Conservation (phyloP, 2,888 invertebrate species). For the Cerceris ruficornis region DNA sequence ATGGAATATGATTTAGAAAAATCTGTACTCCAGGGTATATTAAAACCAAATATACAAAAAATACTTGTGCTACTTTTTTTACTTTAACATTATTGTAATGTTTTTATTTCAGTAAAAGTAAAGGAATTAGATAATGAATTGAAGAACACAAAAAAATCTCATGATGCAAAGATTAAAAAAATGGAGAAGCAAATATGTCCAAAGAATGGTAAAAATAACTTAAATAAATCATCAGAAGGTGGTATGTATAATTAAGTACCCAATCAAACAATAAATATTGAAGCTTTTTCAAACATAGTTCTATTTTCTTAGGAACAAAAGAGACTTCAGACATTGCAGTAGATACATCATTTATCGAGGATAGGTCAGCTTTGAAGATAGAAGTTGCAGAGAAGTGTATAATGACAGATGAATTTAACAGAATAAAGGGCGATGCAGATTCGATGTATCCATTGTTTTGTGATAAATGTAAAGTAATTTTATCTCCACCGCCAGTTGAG, state of each 20-base stretch:
- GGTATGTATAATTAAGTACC: not conserved
- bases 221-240: not conserved
- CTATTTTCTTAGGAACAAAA: constrained; percentile 19
- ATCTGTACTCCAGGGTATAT: constrained; percentile 63
- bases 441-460: constrained; percentile 73
- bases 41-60: not conserved
- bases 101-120: constrained; percentile 58
- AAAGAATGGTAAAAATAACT: not conserved
- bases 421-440: constrained; percentile 48
- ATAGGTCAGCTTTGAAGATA: constrained; percentile 13
- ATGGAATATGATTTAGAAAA: constrained; percentile 63
- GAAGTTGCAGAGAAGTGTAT: constrained; percentile 42
- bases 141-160: constrained; percentile 43
- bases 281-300: not conserved
- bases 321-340: constrained; percentile 26
- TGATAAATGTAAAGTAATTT: constrained; percentile 62
- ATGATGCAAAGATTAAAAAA: constrained; percentile 38
- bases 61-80: not conserved
- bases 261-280: not conserved
- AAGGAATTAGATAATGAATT: constrained; percentile 63
- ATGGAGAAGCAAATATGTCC: constrained; percentile 32
- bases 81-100: constrained; percentile 3
- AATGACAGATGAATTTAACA: constrained; percentile 66
- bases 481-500: constrained; percentile 60
- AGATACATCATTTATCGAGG: not conserved